Base-by-base conservation (phyloP, 1,140 invertebrate genomes). In the Melipona quadrifasciata region DNA sequence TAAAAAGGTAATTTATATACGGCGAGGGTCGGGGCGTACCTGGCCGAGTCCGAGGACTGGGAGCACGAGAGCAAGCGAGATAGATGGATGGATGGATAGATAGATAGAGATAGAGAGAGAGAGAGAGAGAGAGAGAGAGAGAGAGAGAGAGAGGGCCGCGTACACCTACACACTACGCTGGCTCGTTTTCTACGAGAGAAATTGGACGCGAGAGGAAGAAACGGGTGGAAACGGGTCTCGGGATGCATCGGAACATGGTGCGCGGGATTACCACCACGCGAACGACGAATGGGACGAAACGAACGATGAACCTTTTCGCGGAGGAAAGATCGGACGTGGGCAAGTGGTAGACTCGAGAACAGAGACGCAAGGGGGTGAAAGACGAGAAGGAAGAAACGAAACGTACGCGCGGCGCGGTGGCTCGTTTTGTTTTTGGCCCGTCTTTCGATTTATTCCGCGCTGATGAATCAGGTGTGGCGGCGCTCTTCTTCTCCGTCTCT, bases 401-500 rank as follows among this genome's bases (percentile, higher is more conserved):
- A 47, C 6, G 78, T 86, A 82, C 83, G 89, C 81, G 75, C 51
- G 55, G 34, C 68, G 67, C 72, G 80, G 73, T 86, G 86, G 82
- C 91, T 89, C 79, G 85, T 91, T 92, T 93, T 91, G 89, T 93
- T 93, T 91, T 92, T 88, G 61, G 70, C 84, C 87, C 71, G 86
- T 75, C 87, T 91, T 91, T 93, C 92, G 91, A 93, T 94, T 93
- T 92, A 93, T 94, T 92, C 92, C 80, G 84, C 86, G 90, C 90
- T 94, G 94, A 94, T 94, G 94, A 94, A 94, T 94, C 94, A 95
- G 93, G 92, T 94, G 93, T 92, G 90, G 89, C 89, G 83, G 89
- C 89, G 83, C 61, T 87, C 87, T 68, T 74, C 61, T 78, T 77
- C 75, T 84, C 58, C 57, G 34, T 82, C 83, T 86, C 70, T 68